These are phyloP conservation scores for Glossosoma conforme DNA, from an alignment of 1,140 invertebrate species.

Conservation along the genomic window DNA sequence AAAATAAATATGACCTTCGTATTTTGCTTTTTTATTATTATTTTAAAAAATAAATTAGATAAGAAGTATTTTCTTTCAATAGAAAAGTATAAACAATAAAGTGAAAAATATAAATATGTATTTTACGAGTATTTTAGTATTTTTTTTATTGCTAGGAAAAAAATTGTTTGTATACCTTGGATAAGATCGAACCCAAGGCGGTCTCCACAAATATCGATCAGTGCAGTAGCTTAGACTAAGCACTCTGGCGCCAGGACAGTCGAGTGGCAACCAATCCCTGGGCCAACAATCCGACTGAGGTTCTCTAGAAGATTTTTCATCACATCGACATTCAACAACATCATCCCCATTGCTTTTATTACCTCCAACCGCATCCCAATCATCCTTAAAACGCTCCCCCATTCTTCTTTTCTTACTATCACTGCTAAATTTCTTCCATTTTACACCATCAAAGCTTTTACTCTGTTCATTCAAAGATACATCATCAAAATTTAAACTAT, in stretches of 20 bases:
- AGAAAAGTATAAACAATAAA: background rate
- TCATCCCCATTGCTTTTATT: background rate
- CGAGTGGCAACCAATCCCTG: conserved; percentile 60
- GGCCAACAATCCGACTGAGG: conserved; percentile 62
- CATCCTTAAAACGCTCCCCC: background rate
- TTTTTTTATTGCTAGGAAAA: no score
- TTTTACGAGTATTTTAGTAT: no score
- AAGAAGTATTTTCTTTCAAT: background rate
- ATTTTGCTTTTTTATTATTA: no score
- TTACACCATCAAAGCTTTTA: no score
- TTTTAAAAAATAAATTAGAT: background rate
- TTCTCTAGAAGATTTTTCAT: conserved; percentile 4
- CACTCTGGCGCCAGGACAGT: conserved; percentile 60
- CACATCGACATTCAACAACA: background rate
- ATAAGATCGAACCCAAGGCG: conserved; percentile 59
- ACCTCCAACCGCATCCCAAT: background rate
- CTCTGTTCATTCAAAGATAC: no score
- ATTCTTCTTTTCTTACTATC: background rate
- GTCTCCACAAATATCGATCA: conserved; percentile 63
- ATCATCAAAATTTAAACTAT: no score
- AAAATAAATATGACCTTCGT: background rate
- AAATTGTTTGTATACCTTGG: no score
- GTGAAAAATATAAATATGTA: no score
- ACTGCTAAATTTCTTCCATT: conserved; percentile 1
- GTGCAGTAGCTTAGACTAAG: conserved; percentile 69